Conservation (phyloP, 2,113 vertebrate genomes). For the Gobius niger region DNA sequence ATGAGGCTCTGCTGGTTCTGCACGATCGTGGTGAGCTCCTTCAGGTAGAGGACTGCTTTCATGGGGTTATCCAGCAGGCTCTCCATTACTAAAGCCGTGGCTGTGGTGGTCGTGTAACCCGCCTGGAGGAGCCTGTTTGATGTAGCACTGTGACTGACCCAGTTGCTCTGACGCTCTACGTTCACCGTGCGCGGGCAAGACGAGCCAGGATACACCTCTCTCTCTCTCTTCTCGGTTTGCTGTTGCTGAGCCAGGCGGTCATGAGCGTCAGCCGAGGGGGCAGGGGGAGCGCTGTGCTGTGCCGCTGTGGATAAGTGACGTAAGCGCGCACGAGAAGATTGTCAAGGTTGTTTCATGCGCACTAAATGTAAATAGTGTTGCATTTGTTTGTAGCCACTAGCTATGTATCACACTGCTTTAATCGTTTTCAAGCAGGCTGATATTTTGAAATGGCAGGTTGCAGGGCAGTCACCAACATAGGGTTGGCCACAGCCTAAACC, state of each 20-base stretch:
- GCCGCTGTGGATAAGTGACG: conserved; percentile 58
- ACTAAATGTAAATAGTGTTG: not conserved
- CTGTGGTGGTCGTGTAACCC: conserved; percentile 42
- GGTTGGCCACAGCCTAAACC: too few species aligned
- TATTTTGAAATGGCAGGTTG: too few species aligned
- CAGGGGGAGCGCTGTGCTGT: conserved; percentile 22
- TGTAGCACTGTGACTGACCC: conserved; percentile 43
- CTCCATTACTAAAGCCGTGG: conserved; percentile 83
- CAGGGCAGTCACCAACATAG: too few species aligned
- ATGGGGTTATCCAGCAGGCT: conserved; percentile 97
- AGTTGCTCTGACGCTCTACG: conserved; percentile 53
- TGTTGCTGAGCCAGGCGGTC: conserved; percentile 67
- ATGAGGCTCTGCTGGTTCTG: conserved; percentile 98
- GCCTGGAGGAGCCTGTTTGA: conserved; percentile 28
- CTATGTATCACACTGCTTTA: not conserved
- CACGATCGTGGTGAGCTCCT: conserved; percentile 95
- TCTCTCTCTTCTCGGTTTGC: conserved; percentile 44
- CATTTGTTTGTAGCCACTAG: not conserved
- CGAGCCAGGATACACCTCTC: conserved; percentile 33
- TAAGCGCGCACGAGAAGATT: conserved; percentile 56
- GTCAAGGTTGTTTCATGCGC: conserved; percentile 10
- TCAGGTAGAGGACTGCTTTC: conserved; percentile 95
- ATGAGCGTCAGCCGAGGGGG: conserved; percentile 54
- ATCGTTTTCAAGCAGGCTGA: not conserved
- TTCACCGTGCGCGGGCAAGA: conserved; percentile 43